phyloP scores from a whole-genome alignment of 2,797 vertebrate species.

The Pempheris klunzingeri region DNA sequence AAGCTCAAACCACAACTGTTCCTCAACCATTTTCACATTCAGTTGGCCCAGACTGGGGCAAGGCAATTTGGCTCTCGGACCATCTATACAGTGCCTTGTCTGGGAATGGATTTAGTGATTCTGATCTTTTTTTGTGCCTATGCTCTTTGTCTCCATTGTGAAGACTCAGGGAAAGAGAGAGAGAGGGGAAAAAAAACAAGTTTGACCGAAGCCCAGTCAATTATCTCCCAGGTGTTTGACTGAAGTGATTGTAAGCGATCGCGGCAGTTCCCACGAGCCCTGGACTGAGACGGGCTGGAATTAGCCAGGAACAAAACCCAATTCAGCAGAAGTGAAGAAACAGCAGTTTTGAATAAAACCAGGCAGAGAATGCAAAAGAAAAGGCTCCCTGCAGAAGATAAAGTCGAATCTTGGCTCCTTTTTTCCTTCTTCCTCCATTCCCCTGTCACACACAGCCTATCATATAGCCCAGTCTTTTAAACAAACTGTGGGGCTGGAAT shows the following conservation, averaged over 20 bases:
- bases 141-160: slow-evolving; percentile 87
- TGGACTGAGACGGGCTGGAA: slow-evolving; percentile 83
- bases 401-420: slow-evolving; percentile 82
- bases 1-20: slow-evolving; percentile 71
- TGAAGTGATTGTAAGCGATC: slow-evolving; percentile 87
- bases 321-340: slow-evolving; percentile 89
- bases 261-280: slow-evolving; percentile 82
- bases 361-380: slow-evolving; percentile 81
- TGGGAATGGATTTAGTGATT: slow-evolving; percentile 85
- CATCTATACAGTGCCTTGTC: slow-evolving; percentile 79
- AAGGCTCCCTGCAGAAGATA: slow-evolving; percentile 82
- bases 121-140: slow-evolving; percentile 80
- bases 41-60: slow-evolving; percentile 74
- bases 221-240: slow-evolving; percentile 89
- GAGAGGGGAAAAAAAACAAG: slow-evolving; percentile 76
- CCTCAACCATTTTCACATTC: slow-evolving; percentile 74
- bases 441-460: slow-evolving; percentile 79
- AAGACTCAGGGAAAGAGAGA: slow-evolving; percentile 77
- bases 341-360: slow-evolving; percentile 88
- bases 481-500: slow-evolving; percentile 83
- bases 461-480: slow-evolving; percentile 83
- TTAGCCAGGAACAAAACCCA: slow-evolving; percentile 86
- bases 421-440: slow-evolving; percentile 64
- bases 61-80: slow-evolving; percentile 81
- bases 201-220: slow-evolving; percentile 86